Conservation (phyloP, 1,140 invertebrate genomes). For the Halyomorpha halys region DNA sequence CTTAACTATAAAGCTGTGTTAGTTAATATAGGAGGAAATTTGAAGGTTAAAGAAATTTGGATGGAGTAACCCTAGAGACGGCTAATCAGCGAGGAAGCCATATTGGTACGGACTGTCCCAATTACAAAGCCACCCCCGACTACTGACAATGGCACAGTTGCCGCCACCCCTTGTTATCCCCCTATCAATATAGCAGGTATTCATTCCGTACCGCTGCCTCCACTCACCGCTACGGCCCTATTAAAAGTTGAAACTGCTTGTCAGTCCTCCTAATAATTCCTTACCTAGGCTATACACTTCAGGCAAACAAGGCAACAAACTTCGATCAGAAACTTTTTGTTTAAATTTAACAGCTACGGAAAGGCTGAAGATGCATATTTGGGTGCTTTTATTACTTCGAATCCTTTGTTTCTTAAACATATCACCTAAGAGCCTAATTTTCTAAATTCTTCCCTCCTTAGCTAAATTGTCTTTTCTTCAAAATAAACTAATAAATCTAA, state of each 20-base stretch:
- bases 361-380: no score
- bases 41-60: neutral
- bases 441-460: no score
- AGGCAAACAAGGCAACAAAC: no score
- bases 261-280: conserved; percentile 8
- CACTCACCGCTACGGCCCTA: neutral
- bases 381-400: no score
- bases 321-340: no score
- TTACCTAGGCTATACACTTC: neutral
- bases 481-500: no score
- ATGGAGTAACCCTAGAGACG: neutral
- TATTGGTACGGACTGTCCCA: neutral
- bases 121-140: neutral
- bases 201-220: neutral
- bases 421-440: no score
- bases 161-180: neutral
- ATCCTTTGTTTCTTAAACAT: no score
- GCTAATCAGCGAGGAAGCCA: neutral
- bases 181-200: conserved; percentile 2
- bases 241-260: conserved; percentile 8
- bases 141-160: neutral
- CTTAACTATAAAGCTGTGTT: no score
- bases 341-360: no score
- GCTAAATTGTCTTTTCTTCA: no score
- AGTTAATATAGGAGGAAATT: no score